Percentiles rank a stretch among this genome's conserved stretches.
phyloP scores from a whole-genome alignment of 2,113 vertebrate genomes.

The Ovibos moschatus region DNA sequence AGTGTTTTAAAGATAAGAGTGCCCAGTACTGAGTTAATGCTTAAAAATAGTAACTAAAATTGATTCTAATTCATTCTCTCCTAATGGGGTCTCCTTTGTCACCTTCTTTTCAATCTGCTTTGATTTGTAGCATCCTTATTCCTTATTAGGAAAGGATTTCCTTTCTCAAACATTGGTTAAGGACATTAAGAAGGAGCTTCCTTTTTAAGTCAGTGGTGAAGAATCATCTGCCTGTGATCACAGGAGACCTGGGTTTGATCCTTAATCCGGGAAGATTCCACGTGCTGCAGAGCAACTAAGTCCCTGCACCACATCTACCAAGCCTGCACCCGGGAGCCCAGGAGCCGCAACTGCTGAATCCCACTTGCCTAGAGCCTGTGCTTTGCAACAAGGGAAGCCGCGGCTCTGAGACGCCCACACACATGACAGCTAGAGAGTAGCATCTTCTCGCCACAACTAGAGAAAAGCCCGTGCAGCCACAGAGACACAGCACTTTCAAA shows the following conservation, averaged over 20 bases:
- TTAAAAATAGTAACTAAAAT: not conserved
- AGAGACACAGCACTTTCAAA: not conserved
- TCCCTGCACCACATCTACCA: not conserved
- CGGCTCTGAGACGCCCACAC: not conserved
- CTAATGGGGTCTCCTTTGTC: not conserved
- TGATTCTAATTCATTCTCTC: not conserved
- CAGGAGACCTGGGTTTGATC: not conserved
- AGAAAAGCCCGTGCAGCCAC: not conserved
- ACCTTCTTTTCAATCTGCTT: not conserved
- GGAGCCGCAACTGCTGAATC: not conserved
- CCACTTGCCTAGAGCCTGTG: not conserved
- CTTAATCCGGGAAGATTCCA: not conserved
- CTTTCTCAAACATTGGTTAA: not conserved
- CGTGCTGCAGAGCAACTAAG: not conserved
- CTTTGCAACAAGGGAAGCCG: not conserved
- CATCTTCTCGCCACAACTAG: not conserved
- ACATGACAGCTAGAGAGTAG: rapidly evolving
- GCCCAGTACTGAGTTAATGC: not conserved
- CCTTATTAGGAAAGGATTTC: not conserved
- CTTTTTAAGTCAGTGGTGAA: not conserved
- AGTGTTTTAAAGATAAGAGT: not conserved
- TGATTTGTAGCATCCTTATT: not conserved
- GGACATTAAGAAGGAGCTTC: not conserved
- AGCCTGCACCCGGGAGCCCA: not conserved
- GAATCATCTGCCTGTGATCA: not conserved